phyloP scores from a whole-genome alignment of 2,888 invertebrate genomes.

The Leucophora obtusa region DNA sequence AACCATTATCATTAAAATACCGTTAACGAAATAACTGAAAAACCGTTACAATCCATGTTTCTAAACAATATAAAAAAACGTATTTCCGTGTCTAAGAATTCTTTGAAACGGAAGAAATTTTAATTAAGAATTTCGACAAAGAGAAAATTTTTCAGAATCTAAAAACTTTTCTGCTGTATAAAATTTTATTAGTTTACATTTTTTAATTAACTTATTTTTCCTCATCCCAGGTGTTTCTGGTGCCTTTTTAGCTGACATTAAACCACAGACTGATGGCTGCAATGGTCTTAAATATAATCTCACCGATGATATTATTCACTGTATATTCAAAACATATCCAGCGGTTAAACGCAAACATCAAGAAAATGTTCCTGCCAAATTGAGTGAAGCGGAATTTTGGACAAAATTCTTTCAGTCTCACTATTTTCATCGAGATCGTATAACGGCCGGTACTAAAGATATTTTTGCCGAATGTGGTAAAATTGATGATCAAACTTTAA shows the following conservation, averaged over 20 bases:
- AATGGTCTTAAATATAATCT: constrained; percentile 98
- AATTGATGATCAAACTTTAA: constrained; percentile 91
- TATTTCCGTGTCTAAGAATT: no score
- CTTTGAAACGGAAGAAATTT: no score
- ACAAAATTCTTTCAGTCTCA: constrained; percentile 99
- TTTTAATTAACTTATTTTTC: neutral
- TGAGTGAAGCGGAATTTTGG: constrained; percentile 99
- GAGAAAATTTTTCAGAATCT: no score
- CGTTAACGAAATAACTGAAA: no score
- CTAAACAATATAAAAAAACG: no score
- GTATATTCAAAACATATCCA: constrained; percentile 99
- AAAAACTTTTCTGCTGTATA: no score
- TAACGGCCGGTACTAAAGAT: constrained; percentile 94
- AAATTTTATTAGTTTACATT: no score
- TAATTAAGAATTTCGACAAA: no score
- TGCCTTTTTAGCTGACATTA: constrained; percentile 93
- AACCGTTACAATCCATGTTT: no score
- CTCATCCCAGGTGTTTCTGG: constrained; percentile 83
- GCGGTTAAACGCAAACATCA: constrained; percentile 97
- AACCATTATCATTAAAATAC: no score
- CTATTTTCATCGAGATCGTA: constrained; percentile 97
- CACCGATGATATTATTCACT: constrained; percentile 97
- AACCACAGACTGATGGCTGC: constrained; percentile 97
- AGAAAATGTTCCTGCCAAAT: constrained; percentile 96
- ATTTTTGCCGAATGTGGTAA: constrained; percentile 98